Evolutionary conservation across 2,113 vertebrate species (phyloP).

Genomic region (Trematocara nigrifrons): DNA sequence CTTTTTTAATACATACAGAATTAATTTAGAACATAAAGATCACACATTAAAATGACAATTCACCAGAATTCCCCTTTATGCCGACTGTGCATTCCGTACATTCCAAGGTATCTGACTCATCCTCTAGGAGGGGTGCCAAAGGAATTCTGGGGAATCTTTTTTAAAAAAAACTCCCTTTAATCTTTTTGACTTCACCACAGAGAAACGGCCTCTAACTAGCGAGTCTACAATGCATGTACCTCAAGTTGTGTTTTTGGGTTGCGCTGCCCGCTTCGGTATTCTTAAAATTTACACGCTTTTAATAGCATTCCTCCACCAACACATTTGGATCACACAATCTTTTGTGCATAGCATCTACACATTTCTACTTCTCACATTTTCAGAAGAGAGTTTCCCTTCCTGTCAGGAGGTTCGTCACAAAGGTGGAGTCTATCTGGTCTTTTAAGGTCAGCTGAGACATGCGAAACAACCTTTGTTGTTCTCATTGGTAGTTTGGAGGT

Average conservation of each 20-base stretch:
- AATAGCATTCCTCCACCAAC: neutral
- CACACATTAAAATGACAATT: slow-evolving; percentile 19
- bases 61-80: slow-evolving; percentile 14
- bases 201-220: neutral
- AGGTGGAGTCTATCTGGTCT: neutral
- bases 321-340: neutral
- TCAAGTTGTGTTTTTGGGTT: neutral
- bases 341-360: neutral
- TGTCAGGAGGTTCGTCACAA: neutral
- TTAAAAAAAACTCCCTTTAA: neutral
- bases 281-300: neutral
- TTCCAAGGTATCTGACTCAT: neutral
- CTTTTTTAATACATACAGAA: neutral
- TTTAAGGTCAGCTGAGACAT: neutral
- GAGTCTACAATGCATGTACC: slow-evolving; percentile 6
- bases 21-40: neutral
- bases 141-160: neutral
- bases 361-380: neutral
- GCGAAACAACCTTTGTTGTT: neutral
- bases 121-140: slow-evolving; percentile 11
- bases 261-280: neutral
- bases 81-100: neutral
- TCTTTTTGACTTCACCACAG: neutral
- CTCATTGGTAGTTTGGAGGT: neutral
- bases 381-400: neutral